phyloP scores from a whole-genome alignment of 2,888 invertebrate genomes.

The Heteromyza rotundicornis region DNA sequence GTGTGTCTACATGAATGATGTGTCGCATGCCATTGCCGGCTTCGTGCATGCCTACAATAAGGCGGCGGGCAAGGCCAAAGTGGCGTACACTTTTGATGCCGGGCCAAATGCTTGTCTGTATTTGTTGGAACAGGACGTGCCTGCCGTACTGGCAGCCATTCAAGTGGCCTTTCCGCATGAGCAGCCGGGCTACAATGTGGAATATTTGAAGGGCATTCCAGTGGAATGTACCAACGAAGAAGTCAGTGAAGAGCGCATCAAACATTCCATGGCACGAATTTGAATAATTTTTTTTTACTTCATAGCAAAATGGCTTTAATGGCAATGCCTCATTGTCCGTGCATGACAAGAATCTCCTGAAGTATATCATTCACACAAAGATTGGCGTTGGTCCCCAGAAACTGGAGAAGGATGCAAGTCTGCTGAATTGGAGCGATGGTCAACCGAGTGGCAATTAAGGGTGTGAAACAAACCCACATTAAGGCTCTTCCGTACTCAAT shows the following conservation, averaged over 20 bases:
- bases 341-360: constrained; percentile 67
- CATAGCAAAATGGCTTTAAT: constrained; percentile 28
- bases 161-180: constrained; percentile 75
- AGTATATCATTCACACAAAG: constrained; percentile 84
- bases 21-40: constrained; percentile 79
- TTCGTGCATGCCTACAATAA: constrained; percentile 86
- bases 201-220: constrained; percentile 69
- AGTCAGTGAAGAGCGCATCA: constrained; percentile 17
- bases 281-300: neutral
- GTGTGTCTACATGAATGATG: constrained; percentile 88
- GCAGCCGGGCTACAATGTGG: constrained; percentile 45
- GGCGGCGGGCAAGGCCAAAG: constrained; percentile 69
- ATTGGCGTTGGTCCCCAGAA: constrained; percentile 79
- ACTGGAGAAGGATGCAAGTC: constrained; percentile 61
- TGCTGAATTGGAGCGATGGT: constrained; percentile 60
- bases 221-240: constrained; percentile 38
- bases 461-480: neutral
- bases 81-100: constrained; percentile 98
- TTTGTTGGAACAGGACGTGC: constrained; percentile 76
- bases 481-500: neutral
- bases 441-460: constrained; percentile 28
- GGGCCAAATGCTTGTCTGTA: constrained; percentile 96
- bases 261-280: neutral
- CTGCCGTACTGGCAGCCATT: constrained; percentile 72
- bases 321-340: constrained; percentile 31